Percentiles rank a stretch among this genome's conserved stretches.
phyloP scores from a whole-genome alignment of 2,797 vertebrate genomes.

The Trichosurus vulpecula region DNA sequence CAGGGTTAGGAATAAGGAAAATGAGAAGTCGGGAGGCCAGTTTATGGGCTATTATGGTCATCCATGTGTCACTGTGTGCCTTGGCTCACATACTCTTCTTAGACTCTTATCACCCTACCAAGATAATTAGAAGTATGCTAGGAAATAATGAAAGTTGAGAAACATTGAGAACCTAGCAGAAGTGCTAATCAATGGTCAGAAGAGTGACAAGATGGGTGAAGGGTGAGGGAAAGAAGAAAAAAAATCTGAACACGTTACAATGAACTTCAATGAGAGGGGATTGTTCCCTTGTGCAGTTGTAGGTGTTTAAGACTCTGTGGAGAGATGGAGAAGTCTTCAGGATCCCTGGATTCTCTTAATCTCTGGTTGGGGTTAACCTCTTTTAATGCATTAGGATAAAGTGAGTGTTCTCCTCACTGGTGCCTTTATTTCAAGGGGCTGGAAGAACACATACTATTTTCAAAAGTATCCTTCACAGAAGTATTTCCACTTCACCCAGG shows the following conservation, averaged over 20 bases:
- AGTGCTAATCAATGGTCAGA: neutral
- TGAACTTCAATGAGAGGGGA: neutral
- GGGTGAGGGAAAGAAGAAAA: neutral
- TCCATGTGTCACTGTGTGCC: neutral
- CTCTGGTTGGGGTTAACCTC: neutral
- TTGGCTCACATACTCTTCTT: neutral
- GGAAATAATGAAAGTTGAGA: neutral
- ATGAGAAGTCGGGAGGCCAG: neutral
- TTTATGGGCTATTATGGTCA: neutral
- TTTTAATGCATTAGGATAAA: constrained; percentile 43
- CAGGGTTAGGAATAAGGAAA: neutral
- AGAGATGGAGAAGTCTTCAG: neutral
- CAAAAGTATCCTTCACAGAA: constrained; percentile 34
- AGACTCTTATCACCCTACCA: neutral
- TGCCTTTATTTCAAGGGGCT: constrained; percentile 38
- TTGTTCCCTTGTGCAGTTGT: constrained; percentile 2
- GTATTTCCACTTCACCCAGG: neutral
- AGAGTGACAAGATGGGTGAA: neutral
- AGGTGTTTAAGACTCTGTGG: constrained; percentile 14
- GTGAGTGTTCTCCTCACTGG: constrained; percentile 19
- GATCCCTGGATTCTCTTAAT: neutral
- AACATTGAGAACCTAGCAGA: neutral
- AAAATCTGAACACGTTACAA: neutral
- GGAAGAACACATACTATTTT: constrained; percentile 46
- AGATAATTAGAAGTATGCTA: neutral